A percentile compares a stretch with the other conserved stretches of the same genome.
Evolutionary conservation across 2,888 invertebrate genomes (phyloP).

Genomic region (Petrophora chlorosata): DNA sequence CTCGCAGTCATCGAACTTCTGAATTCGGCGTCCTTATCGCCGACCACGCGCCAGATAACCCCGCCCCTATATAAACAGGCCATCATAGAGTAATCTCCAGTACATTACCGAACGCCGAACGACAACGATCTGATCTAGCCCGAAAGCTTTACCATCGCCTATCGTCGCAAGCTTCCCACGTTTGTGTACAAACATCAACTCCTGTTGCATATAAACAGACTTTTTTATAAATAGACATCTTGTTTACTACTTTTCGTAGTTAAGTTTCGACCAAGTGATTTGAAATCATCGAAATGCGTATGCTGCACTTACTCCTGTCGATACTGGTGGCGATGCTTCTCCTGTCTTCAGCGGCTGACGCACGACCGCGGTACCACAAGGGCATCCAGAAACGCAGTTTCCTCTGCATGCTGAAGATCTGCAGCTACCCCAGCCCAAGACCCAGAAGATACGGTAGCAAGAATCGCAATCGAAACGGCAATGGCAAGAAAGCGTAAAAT

Average conservation of each 20-base stretch:
- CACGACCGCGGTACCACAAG: slow-evolving; percentile 49
- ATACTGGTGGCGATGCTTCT: slow-evolving; percentile 50
- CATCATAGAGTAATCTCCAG: slow-evolving; percentile 57
- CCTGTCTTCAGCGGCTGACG: slow-evolving; percentile 45
- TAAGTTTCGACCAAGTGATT: neutral
- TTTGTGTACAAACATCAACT: slow-evolving; percentile 17
- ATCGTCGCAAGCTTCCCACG: neutral
- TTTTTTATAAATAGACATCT: neutral
- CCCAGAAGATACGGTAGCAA: slow-evolving; percentile 40
- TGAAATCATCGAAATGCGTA: slow-evolving; percentile 58
- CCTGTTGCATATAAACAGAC: neutral
- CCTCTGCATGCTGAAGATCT: slow-evolving; percentile 66
- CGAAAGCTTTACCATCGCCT: neutral
- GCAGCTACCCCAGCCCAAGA: slow-evolving; percentile 55
- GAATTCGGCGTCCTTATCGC: slow-evolving; percentile 71
- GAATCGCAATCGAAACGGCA: neutral
- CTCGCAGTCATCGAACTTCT: slow-evolving; percentile 76
- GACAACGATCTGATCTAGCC: slow-evolving; percentile 45
- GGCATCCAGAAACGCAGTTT: slow-evolving; percentile 37
- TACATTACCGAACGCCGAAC: slow-evolving; percentile 56
- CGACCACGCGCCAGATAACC: slow-evolving; percentile 77
- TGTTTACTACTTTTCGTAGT: no score
- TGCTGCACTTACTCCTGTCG: slow-evolving; percentile 51
- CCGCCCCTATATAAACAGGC: slow-evolving; percentile 62
- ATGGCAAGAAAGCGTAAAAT: slow-evolving; percentile 1